These are phyloP conservation scores for Papilio demoleus DNA, from an alignment of 2,888 invertebrate species.

Conservation along the genomic window DNA sequence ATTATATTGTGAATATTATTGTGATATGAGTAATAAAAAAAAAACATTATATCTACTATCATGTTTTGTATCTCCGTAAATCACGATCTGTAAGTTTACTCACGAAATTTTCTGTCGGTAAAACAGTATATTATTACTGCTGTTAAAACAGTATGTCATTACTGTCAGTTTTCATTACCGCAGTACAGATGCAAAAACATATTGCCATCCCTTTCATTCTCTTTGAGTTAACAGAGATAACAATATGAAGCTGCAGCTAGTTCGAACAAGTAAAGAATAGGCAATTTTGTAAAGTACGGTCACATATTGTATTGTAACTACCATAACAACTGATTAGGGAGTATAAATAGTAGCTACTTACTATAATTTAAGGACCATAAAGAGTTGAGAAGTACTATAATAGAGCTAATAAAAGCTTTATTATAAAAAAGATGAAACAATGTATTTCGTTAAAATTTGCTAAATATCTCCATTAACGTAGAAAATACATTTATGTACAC, in stretches of 20 bases:
- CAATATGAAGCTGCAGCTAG: conserved; percentile 1
- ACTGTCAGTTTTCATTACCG: not conserved
- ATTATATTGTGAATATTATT: too few species aligned
- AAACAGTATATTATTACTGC: conserved; percentile 31
- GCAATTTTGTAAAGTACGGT: conserved; percentile 37
- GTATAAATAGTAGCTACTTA: not conserved
- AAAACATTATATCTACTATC: conserved; percentile 22
- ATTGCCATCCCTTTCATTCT: not conserved
- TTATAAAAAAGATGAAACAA: too few species aligned
- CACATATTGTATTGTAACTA: conserved; percentile 19
- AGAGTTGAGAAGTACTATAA: not conserved
- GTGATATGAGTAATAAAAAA: conserved; percentile 1
- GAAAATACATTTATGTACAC: too few species aligned
- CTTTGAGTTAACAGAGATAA: not conserved
- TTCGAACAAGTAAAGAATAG: conserved; percentile 37
- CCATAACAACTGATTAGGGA: not conserved
- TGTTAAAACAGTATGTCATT: conserved; percentile 34
- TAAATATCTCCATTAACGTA: too few species aligned
- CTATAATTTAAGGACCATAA: not conserved
- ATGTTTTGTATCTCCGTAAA: conserved; percentile 20
- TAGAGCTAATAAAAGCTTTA: too few species aligned
- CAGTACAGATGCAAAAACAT: not conserved
- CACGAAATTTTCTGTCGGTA: conserved; percentile 32
- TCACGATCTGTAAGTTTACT: conserved; percentile 27
- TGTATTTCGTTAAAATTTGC: too few species aligned